A percentile compares a stretch with the other conserved stretches of the same genome.
phyloP scores from a whole-genome alignment of 2,888 invertebrate genomes.

The Tholera decimalis region DNA sequence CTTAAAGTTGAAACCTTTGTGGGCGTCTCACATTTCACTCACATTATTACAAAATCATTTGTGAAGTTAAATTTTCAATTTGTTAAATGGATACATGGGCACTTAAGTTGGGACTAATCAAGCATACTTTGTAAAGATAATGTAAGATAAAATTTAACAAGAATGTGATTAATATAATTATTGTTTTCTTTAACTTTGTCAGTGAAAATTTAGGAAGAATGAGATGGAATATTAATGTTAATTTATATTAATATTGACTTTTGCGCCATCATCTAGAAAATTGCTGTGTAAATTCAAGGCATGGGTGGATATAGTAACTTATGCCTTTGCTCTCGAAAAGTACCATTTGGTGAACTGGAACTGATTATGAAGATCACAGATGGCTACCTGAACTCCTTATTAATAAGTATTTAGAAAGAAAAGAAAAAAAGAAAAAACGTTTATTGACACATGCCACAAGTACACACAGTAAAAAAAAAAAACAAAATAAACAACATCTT shows the following conservation, averaged over 20 bases:
- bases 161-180: constrained; percentile 49
- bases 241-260: neutral
- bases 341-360: too few relatives aligned
- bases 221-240: neutral
- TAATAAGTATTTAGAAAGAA: too few relatives aligned
- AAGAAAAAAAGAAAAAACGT: too few relatives aligned
- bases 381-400: too few relatives aligned
- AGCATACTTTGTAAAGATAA: constrained; percentile 44
- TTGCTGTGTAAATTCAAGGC: too few relatives aligned
- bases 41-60: constrained; percentile 64
- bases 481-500: too few relatives aligned
- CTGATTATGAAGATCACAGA: too few relatives aligned
- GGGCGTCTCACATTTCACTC: constrained; percentile 60
- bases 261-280: too few relatives aligned
- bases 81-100: constrained; percentile 63
- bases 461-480: too few relatives aligned
- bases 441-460: too few relatives aligned
- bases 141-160: constrained; percentile 48
- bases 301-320: too few relatives aligned
- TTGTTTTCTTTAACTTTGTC: constrained; percentile 23
- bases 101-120: constrained; percentile 54
- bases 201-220: constrained; percentile 24
- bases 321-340: too few relatives aligned
- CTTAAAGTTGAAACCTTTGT: constrained; percentile 63
- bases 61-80: constrained; percentile 63